Percentiles rank a stretch among this genome's conserved stretches.
Conservation (phyloP, 1,140 invertebrate species). For the Macrocentrus cingulum region DNA sequence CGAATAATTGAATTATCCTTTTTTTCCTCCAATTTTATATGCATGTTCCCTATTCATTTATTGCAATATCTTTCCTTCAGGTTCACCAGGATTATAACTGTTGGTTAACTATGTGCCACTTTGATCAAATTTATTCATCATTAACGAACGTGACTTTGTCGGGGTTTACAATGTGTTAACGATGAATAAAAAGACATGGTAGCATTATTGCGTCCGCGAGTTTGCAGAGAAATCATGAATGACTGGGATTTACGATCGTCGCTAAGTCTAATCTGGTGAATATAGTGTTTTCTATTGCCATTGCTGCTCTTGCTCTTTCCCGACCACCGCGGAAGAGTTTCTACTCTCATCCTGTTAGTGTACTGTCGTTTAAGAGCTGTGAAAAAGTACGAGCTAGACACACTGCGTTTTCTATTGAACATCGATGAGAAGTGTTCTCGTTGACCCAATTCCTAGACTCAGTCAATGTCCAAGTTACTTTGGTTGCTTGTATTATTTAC, state of each 20-base stretch:
- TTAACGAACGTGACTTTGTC: too few relatives aligned
- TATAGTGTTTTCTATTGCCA: slow-evolving; percentile 25
- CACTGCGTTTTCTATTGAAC: slow-evolving; percentile 20
- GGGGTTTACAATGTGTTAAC: too few relatives aligned
- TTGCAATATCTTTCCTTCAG: too few relatives aligned
- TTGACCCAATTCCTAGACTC: slow-evolving; percentile 23
- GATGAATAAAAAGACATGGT: slow-evolving; percentile 6
- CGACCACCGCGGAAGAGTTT: slow-evolving; percentile 22
- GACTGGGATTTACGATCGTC: slow-evolving; percentile 27
- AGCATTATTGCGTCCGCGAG: background rate
- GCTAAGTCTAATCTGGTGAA: background rate
- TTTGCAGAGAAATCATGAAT: slow-evolving; percentile 29
- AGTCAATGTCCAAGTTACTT: slow-evolving; percentile 2
- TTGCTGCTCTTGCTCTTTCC: background rate
- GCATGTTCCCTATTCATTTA: too few relatives aligned
- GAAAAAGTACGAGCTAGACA: slow-evolving; percentile 16
- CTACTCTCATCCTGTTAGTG: slow-evolving; percentile 23
- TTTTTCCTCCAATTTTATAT: too few relatives aligned
- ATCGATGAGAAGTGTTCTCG: slow-evolving; percentile 7
- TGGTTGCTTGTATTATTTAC: background rate
- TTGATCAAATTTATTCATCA: too few relatives aligned
- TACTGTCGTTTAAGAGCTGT: slow-evolving; percentile 3
- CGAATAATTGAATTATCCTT: too few relatives aligned
- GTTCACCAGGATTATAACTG: too few relatives aligned
- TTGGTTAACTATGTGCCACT: too few relatives aligned